These are phyloP conservation scores for Seladonia tumulorum DNA, from an alignment of 2,888 invertebrate genomes.

Conservation along the genomic window DNA sequence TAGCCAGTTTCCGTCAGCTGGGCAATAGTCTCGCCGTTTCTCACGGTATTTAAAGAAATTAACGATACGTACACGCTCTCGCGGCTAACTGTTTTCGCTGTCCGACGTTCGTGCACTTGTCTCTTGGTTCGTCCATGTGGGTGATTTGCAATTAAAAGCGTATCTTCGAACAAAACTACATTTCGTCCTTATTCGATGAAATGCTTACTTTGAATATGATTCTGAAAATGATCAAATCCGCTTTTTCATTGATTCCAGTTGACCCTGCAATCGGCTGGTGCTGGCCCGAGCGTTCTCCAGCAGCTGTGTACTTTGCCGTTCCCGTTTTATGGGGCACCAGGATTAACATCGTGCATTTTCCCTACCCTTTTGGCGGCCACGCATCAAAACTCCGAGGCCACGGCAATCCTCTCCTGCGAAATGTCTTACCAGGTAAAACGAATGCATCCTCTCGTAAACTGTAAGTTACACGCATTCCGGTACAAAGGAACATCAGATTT, in stretches of 20 bases:
- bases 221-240: background rate
- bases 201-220: background rate
- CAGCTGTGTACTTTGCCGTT: conserved; percentile 94
- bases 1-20: conserved; percentile 75
- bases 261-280: conserved; percentile 89
- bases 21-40: conserved; percentile 45
- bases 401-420: conserved; percentile 91
- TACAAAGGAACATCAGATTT: background rate
- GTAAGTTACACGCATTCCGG: background rate
- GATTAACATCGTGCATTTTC: conserved; percentile 89
- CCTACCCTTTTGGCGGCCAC: conserved; percentile 92
- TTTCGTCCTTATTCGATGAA: background rate
- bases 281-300: conserved; percentile 92
- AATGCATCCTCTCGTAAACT: conserved; percentile 63
- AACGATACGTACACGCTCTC: conserved; percentile 7
- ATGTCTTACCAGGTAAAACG: conserved; percentile 86
- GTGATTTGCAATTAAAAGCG: conserved; percentile 56
- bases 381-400: conserved; percentile 88
- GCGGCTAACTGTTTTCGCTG: conserved; percentile 41
- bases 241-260: conserved; percentile 85
- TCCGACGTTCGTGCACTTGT: conserved; percentile 1
- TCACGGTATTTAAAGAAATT: conserved; percentile 65
- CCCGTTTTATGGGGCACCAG: conserved; percentile 92
- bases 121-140: conserved; percentile 44
- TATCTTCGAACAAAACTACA: conserved; percentile 9